These are phyloP conservation scores for Tricholaema leucomelas DNA, from an alignment of 2,113 vertebrate species.

Conservation along the genomic window DNA sequence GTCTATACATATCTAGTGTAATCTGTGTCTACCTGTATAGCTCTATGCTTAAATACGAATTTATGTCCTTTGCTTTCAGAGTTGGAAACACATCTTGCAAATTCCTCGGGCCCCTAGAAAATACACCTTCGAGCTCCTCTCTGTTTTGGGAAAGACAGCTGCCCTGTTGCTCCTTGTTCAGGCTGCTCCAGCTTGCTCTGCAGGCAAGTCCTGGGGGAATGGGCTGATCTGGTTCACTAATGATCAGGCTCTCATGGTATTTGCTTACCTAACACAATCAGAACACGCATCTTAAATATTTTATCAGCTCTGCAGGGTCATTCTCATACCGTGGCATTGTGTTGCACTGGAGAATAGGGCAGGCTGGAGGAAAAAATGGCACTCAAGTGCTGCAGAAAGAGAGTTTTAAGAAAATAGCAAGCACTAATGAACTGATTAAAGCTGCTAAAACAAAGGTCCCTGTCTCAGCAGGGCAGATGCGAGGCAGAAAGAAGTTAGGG, in stretches of 20 bases:
- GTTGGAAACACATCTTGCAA: background rate
- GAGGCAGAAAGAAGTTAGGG: background rate
- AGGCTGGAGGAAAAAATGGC: conserved; percentile 25
- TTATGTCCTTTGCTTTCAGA: background rate
- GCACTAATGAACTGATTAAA: background rate
- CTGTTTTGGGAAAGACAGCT: background rate
- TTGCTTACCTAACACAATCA: conserved; percentile 74
- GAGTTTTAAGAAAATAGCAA: background rate
- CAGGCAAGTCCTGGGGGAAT: conserved; percentile 27
- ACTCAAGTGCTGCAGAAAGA: conserved; percentile 6
- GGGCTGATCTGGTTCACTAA: conserved; percentile 65
- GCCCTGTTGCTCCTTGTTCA: background rate
- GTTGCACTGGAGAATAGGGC: conserved; percentile 13
- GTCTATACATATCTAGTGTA: background rate
- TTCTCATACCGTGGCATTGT: conserved; percentile 43
- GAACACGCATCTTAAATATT: conserved; percentile 72
- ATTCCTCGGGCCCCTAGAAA: background rate
- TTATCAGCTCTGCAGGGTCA: conserved; percentile 66
- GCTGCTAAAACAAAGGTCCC: background rate
- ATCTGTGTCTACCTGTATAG: background rate
- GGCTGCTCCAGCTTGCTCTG: background rate
- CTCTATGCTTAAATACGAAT: background rate
- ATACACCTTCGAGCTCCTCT: background rate
- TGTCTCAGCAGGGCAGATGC: background rate
- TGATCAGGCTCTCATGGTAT: conserved; percentile 44